These are phyloP conservation scores for Trachelus tabidus DNA, from an alignment of 2,888 invertebrate genomes.

Conservation along the genomic window DNA sequence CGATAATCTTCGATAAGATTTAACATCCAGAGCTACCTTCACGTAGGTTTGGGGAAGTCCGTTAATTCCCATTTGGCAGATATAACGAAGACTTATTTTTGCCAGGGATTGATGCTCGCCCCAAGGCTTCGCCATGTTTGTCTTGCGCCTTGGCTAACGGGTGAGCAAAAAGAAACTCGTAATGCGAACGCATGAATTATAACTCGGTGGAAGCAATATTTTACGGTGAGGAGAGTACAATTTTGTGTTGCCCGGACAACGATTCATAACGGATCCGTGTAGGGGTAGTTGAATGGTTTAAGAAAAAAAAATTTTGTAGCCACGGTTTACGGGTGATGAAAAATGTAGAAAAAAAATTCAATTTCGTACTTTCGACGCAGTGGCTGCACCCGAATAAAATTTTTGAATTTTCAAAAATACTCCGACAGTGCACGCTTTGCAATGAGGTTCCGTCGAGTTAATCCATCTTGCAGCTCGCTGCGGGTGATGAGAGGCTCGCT, in stretches of 20 bases:
- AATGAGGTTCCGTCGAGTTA: conserved; percentile 23
- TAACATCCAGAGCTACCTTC: background rate
- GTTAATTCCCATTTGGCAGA: background rate
- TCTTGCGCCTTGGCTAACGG: conserved; percentile 8
- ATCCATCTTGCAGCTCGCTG: conserved; percentile 31
- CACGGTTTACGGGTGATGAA: no score
- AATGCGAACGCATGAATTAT: conserved; percentile 18
- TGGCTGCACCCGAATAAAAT: no score
- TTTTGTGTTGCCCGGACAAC: background rate
- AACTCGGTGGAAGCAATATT: background rate
- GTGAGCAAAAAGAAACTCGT: conserved; percentile 9
- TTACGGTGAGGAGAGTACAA: background rate
- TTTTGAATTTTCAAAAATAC: background rate
- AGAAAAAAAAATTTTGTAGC: background rate
- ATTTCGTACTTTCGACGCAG: background rate
- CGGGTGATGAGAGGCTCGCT: conserved; percentile 25
- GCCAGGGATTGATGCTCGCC: conserved; percentile 30
- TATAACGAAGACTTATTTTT: conserved; percentile 20
- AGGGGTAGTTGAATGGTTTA: background rate
- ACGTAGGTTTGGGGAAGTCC: background rate
- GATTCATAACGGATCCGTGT: background rate
- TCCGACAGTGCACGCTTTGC: conserved; percentile 4
- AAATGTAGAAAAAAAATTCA: background rate
- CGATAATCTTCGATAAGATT: no score
- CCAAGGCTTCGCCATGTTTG: conserved; percentile 22